phyloP scores from a whole-genome alignment of 2,797 vertebrate species.

The Phrynocephalus guinanensis region DNA sequence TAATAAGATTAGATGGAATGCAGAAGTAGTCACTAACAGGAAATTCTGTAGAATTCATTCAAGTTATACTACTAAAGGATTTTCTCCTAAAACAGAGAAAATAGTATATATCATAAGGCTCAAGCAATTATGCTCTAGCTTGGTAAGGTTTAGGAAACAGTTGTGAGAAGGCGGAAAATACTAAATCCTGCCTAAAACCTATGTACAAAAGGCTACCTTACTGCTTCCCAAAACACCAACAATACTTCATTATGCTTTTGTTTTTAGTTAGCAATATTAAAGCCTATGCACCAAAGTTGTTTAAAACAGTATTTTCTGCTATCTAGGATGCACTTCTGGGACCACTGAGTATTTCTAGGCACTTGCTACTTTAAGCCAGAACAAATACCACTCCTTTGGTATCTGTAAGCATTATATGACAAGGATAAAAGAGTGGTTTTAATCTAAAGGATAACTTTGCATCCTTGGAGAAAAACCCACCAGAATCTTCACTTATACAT shows the following conservation, averaged over 20 bases:
- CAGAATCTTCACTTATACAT: not conserved
- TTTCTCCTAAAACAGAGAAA: constrained; percentile 30
- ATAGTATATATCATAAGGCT: not conserved
- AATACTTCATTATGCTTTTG: not conserved
- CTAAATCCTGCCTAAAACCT: constrained; percentile 35
- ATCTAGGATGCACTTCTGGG: not conserved
- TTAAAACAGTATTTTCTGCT: not conserved
- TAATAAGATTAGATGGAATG: not conserved
- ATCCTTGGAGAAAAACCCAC: not conserved
- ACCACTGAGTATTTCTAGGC: constrained; percentile 16
- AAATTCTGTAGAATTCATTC: constrained; percentile 21
- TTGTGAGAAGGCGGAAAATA: constrained; percentile 38
- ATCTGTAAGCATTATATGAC: constrained; percentile 10
- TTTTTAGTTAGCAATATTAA: constrained; percentile 31
- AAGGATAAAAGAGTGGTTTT: constrained; percentile 8
- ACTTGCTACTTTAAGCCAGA: not conserved
- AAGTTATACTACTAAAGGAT: not conserved
- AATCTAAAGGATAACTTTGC: not conserved
- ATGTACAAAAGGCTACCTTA: constrained; percentile 9
- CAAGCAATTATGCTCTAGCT: constrained; percentile 17
- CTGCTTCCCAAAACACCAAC: constrained; percentile 37
- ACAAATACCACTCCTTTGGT: constrained; percentile 20
- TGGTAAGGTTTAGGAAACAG: not conserved
- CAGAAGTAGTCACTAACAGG: not conserved
- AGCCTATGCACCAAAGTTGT: constrained; percentile 28